phyloP scores from a whole-genome alignment of 2,113 vertebrate species.

The Clarias batrachus region DNA sequence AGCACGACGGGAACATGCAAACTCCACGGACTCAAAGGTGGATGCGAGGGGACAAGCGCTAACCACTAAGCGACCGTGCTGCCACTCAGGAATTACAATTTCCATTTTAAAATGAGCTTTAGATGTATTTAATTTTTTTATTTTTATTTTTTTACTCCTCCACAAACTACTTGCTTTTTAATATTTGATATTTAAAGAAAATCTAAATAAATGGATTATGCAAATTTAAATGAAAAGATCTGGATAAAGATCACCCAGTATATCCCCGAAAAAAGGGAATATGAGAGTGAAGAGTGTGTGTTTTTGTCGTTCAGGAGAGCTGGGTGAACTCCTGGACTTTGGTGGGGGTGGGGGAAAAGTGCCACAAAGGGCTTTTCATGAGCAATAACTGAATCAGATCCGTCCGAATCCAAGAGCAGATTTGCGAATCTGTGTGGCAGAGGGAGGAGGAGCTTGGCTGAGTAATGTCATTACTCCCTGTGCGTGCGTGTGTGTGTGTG shows the following conservation, averaged over 20 bases:
- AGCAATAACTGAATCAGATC: conserved; percentile 6
- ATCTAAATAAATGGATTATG: neutral
- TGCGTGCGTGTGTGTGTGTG: neutral
- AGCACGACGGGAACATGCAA: too few relatives aligned
- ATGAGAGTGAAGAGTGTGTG: neutral
- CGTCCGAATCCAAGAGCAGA: neutral
- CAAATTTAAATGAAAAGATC: neutral
- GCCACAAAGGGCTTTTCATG: conserved; percentile 47
- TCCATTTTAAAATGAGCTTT: too few relatives aligned
- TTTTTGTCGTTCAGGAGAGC: neutral
- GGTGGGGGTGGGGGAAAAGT: neutral
- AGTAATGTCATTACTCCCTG: conserved; percentile 44
- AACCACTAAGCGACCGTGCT: too few relatives aligned
- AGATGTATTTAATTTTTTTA: too few relatives aligned
- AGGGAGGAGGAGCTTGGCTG: conserved; percentile 10
- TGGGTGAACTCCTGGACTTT: neutral
- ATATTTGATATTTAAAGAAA: neutral
- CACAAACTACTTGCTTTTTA: neutral
- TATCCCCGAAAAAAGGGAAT: neutral
- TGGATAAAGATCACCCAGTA: neutral
- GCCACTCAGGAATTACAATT: too few relatives aligned
- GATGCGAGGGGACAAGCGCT: too few relatives aligned
- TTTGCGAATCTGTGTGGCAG: conserved; percentile 7
- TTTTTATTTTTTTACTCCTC: neutral
- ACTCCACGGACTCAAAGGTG: too few relatives aligned